Evolutionary conservation across 35 echinoderm and acorn worm genomes (phyloP), one percentile per base, ranked within the genome.

Genomic region (Stichopus chloronotus): DNA sequence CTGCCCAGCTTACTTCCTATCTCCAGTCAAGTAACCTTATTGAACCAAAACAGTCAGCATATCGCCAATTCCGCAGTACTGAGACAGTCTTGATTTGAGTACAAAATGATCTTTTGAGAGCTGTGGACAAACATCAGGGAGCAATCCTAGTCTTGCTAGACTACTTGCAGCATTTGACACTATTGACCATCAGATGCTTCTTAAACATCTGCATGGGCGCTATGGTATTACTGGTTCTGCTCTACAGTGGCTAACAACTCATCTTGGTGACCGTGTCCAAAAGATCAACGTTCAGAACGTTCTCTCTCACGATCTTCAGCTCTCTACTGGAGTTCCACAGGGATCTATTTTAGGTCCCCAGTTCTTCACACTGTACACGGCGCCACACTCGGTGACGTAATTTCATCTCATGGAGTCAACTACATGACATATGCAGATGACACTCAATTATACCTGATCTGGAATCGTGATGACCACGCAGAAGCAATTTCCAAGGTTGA

Each of bases 81-180:
- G 94, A 95, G 87, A 92, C 94, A 0, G 91, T 91, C 1, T 83
- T 92, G 2, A 9, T 95, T 58, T 25, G 55, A 87, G 55, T 92
- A 12, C 61, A 85, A 20, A 92, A 92, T 81, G 84, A 95, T 58
- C 87, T 92, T 60, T 84, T 79, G 57, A 12, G 79, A 19, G 76
- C 76, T 25, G 30, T 92, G 25, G 60, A 79, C 30, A 17, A 89
- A 14, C 11, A 82, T 76, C 58, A 81, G 65, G 30, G 80, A 1
- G 68, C 85, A 9, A 68, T 95, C 58, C 59, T 93, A 55, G 84
- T 95, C 25, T 52, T 93, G 53, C 56, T 93, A 59, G 92, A 93
- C 92, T 87, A 24, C 81, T 69, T 90, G 91, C 92, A 24, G 94
- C 92, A 17, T 95, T 95, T 91, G 92, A 95, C 78, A 93, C 92